phyloP scores from a whole-genome alignment of 2,888 invertebrate species.

The Eupithecia abbreviata region DNA sequence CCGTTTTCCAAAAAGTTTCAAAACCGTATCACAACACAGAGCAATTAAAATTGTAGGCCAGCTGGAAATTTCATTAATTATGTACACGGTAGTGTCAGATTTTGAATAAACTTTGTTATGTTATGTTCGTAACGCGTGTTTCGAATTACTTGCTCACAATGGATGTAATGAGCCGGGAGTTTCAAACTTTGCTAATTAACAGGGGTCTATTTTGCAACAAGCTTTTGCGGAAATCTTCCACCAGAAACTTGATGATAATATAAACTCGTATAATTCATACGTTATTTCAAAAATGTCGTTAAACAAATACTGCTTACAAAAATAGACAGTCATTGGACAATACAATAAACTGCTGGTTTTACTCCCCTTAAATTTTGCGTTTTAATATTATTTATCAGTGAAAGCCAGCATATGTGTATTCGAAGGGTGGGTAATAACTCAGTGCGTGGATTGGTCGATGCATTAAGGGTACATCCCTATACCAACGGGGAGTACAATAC shows the following conservation, averaged over 20 bases:
- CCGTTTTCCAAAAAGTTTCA: conserved; percentile 75
- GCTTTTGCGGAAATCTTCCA: conserved; percentile 8
- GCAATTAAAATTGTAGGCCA: conserved; percentile 83
- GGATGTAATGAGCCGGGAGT: conserved; percentile 41
- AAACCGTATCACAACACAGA: conserved; percentile 78
- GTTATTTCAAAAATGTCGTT: background rate
- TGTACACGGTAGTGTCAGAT: conserved; percentile 67
- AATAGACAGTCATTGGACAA: conserved; percentile 4
- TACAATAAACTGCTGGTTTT: conserved; percentile 22
- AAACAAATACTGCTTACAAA: background rate
- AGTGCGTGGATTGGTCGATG: conserved; percentile 71
- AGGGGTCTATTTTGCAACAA: conserved; percentile 20
- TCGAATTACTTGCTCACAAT: conserved; percentile 53
- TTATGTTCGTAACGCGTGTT: conserved; percentile 62
- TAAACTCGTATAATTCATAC: background rate
- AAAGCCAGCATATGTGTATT: conserved; percentile 78
- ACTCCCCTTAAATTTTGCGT: conserved; percentile 65
- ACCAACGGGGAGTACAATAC: conserved; percentile 48
- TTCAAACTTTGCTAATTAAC: conserved; percentile 35
- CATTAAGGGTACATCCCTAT: conserved; percentile 68
- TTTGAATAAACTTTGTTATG: conserved; percentile 74
- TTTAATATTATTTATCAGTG: conserved; percentile 77
- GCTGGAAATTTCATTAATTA: conserved; percentile 82
- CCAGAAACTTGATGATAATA: background rate
- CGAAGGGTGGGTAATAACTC: conserved; percentile 72